A percentile compares a stretch with the other conserved stretches of the same genome.
Conservation (phyloP, 2,888 invertebrate species). For the Lasioglossum pauxillum region DNA sequence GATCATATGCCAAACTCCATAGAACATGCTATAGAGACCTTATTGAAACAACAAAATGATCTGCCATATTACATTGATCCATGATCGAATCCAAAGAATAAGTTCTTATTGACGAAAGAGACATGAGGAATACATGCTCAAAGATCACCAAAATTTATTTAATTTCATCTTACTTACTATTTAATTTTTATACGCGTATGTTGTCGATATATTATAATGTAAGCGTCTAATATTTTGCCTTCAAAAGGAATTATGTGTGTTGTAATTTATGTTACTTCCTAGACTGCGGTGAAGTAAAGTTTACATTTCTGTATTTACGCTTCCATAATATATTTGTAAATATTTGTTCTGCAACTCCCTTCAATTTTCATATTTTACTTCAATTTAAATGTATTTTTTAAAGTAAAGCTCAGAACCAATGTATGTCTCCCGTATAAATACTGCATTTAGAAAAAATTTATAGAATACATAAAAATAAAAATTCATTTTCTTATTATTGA, state of each 20-base stretch:
- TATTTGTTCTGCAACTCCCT: background rate
- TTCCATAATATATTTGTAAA: background rate
- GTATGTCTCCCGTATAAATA: background rate
- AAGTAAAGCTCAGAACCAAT: background rate
- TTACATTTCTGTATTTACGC: background rate
- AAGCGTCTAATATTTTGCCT: conserved; percentile 9
- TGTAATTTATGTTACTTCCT: conserved; percentile 12
- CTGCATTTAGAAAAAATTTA: background rate
- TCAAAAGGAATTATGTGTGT: background rate
- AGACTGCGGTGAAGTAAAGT: conserved; percentile 14
- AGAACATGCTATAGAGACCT: conserved; percentile 88
- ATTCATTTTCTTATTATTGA: background rate
- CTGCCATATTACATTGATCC: conserved; percentile 71
- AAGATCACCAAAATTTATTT: background rate
- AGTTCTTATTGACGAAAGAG: background rate
- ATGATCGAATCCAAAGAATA: conserved; percentile 44
- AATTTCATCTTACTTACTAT: background rate
- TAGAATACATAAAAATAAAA: background rate
- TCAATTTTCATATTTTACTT: background rate
- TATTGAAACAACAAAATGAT: conserved; percentile 85
- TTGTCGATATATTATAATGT: conserved; percentile 3
- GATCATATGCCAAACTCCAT: conserved; percentile 95
- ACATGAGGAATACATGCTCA: background rate
- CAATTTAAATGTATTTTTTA: background rate
- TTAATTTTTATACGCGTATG: background rate